Base-by-base conservation (phyloP, 2,113 vertebrate genomes). In the Notarius lentiginosus region DNA sequence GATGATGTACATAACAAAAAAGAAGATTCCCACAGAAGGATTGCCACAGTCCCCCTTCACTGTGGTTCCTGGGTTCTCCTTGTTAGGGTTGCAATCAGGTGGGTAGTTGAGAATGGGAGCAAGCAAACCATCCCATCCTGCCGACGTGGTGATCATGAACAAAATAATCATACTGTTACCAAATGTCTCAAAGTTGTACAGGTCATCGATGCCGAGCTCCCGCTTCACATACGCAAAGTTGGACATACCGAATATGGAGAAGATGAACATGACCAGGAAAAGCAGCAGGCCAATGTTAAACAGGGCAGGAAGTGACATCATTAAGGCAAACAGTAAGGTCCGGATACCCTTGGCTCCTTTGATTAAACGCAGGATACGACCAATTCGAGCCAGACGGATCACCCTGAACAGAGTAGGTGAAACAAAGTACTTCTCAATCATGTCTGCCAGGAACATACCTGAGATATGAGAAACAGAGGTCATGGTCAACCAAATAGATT, bases 161-260 rank as follows among this genome's bases (percentile, higher is more conserved):
- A 99, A 89, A 95, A 97, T 99, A 95, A 99, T 99, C 98, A 99
- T 99, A 92, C 98, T 99, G 95, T 99, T 99, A 89, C 98, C 98
- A 4, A 99, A 99, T 0, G 98, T 99, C 94, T 99, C 98, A 22
- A 99, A 99, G 90, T 99, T 99, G 96, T 99, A 99, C 98, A 99
- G 95, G 87, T 99, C 98, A 0, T 99, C 98, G 0, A 99, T 99
- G 90, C 98, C 98, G 0, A 96, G 94, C 89, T 97, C 97, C 0
- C 98, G 95, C 92, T 97, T 99, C 83, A 99, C 98, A 2, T 99
- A 99, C 41, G 97, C 98, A 56, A 99, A 99, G 92, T 99, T 99
- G 60, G 98, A 99, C 98, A 99, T 99, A 89, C 98, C 98, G 0
- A 99, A 99, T 93, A 99, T 99, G 91, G 98, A 99, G 94, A 98